Evolutionary conservation across 2,797 vertebrate species (phyloP).

Genomic region (Hypotaenidia okinawae): DNA sequence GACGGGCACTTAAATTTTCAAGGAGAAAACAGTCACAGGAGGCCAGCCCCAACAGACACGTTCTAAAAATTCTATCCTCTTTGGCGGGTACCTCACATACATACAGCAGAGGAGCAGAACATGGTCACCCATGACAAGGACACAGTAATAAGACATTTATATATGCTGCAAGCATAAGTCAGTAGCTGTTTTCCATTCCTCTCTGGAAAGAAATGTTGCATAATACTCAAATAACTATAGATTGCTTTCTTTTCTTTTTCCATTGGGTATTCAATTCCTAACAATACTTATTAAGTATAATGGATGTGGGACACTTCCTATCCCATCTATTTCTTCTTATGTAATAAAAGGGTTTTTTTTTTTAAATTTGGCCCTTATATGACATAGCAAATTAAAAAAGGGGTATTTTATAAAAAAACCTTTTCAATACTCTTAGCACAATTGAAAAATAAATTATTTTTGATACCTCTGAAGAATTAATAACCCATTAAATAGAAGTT

Average conservation of each 20-base stretch:
- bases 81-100: not conserved
- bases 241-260: not conserved
- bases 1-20: not conserved
- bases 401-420: not conserved
- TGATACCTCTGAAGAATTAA: slow-evolving; percentile 7
- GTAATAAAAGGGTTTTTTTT: not conserved
- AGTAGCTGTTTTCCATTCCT: not conserved
- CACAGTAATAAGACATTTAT: not conserved
- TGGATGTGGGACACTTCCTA: not conserved
- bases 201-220: slow-evolving; percentile 3
- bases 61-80: not conserved
- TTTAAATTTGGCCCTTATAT: not conserved
- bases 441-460: not conserved
- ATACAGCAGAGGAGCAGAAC: not conserved
- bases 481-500: not conserved
- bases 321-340: not conserved
- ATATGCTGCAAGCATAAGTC: not conserved
- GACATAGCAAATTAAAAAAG: not conserved
- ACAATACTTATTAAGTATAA: not conserved
- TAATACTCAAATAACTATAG: not conserved
- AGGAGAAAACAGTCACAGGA: not conserved
- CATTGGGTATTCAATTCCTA: not conserved
- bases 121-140: not conserved
- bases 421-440: not conserved
- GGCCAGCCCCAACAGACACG: not conserved